Percentiles rank a stretch among this genome's conserved stretches.
phyloP scores from a whole-genome alignment of 2,888 invertebrate genomes.

The Bellardia pandia region DNA sequence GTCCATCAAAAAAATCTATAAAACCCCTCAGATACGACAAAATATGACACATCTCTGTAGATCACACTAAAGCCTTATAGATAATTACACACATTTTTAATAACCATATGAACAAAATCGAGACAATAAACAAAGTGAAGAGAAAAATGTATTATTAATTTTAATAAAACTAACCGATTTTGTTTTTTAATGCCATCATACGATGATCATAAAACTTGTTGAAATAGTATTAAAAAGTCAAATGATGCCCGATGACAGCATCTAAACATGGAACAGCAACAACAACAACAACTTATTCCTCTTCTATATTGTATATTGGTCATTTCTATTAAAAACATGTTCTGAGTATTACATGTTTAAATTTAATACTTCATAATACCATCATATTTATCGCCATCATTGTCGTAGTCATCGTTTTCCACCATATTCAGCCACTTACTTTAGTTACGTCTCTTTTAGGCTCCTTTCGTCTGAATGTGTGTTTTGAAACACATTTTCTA shows the following conservation, averaged over 20 bases:
- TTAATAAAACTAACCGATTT: conserved; percentile 53
- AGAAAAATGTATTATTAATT: conserved; percentile 42
- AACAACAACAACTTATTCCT: neutral
- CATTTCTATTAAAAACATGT: conserved; percentile 51
- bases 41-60: conserved; percentile 12
- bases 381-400: conserved; percentile 15
- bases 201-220: conserved; percentile 60
- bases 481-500: conserved; percentile 32
- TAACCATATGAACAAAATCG: conserved; percentile 40
- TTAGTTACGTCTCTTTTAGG: conserved; percentile 3
- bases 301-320: neutral
- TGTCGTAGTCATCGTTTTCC: neutral
- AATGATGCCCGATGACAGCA: conserved; percentile 51
- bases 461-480: neutral
- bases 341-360: conserved; percentile 44
- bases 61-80: neutral
- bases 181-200: conserved; percentile 53
- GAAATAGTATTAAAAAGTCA: conserved; percentile 50
- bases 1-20: too few species aligned
- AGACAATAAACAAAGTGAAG: conserved; percentile 17
- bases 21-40: neutral
- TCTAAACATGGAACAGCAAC: conserved; percentile 30
- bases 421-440: conserved; percentile 37
- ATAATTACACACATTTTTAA: conserved; percentile 45
- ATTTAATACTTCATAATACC: conserved; percentile 59